phyloP scores from a whole-genome alignment of 2,888 invertebrate species.

The Tetheella fluctuosa region DNA sequence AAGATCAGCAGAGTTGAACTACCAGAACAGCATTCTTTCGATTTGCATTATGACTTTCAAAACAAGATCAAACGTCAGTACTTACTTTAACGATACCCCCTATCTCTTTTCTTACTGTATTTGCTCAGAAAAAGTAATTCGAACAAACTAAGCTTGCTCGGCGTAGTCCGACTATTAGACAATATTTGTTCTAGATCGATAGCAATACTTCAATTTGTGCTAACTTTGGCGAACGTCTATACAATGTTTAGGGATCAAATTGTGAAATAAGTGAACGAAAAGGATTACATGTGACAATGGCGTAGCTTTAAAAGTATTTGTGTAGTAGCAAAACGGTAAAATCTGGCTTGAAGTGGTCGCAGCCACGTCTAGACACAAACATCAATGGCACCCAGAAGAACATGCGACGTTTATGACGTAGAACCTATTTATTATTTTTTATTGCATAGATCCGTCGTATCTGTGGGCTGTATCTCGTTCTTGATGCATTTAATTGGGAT shows the following conservation, averaged over 20 bases:
- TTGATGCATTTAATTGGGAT: neutral
- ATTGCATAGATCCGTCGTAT: neutral
- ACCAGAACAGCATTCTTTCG: conserved; percentile 16
- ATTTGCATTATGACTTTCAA: conserved; percentile 25
- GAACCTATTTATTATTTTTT: conserved; percentile 23
- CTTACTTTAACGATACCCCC: conserved; percentile 10
- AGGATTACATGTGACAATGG: conserved; percentile 42
- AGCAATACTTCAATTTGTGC: conserved; percentile 29
- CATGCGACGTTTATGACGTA: conserved; percentile 28
- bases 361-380: conserved; percentile 46
- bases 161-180: conserved; percentile 37
- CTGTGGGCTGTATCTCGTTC: neutral
- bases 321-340: conserved; percentile 36
- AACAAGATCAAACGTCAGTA: conserved; percentile 27
- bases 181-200: conserved; percentile 50
- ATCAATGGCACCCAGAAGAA: conserved; percentile 33
- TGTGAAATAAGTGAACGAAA: conserved; percentile 30
- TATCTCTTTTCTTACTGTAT: conserved; percentile 31
- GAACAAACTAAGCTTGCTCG: conserved; percentile 41
- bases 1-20: conserved; percentile 39
- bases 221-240: conserved; percentile 36
- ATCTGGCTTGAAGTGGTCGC: conserved; percentile 42
- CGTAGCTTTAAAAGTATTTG: conserved; percentile 37
- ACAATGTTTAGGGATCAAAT: conserved; percentile 42
- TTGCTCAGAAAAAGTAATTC: conserved; percentile 43